Conservation (phyloP, 2,888 invertebrate genomes). For the Chesias legatella region DNA sequence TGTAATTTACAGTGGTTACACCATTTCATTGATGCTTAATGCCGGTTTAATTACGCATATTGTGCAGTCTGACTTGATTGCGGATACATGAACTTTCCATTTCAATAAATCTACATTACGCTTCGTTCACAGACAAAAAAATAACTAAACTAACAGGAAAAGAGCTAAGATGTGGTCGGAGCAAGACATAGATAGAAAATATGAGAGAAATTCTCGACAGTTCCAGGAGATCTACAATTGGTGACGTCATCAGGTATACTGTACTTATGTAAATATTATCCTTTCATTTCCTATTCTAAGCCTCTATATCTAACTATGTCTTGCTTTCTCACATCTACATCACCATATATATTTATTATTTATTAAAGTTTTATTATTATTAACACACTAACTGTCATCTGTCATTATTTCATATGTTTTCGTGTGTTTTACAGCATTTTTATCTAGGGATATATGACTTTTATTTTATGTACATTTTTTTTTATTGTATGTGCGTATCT, state of each 20-base stretch:
- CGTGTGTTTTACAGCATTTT: not conserved
- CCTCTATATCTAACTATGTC: conserved; percentile 75
- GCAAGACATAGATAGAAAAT: conserved; percentile 73
- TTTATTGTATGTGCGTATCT: too few relatives aligned
- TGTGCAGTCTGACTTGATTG: too few relatives aligned
- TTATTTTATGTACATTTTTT: too few relatives aligned
- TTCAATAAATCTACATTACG: conserved; percentile 35
- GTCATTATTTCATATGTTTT: not conserved
- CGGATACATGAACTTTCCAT: too few relatives aligned
- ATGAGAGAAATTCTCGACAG: conserved; percentile 32
- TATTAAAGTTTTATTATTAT: conserved; percentile 20
- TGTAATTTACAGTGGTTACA: too few relatives aligned
- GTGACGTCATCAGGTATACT: conserved; percentile 57
- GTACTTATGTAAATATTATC: conserved; percentile 37
- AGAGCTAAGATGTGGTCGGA: conserved; percentile 77
- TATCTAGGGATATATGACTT: too few relatives aligned
- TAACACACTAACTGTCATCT: conserved; percentile 23
- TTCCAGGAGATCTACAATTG: conserved; percentile 35
- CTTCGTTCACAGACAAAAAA: conserved; percentile 43
- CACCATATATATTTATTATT: conserved; percentile 19
- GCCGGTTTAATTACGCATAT: too few relatives aligned
- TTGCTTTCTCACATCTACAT: conserved; percentile 70
- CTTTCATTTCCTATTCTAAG: conserved; percentile 40
- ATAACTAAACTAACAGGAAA: conserved; percentile 57
- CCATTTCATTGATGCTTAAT: too few relatives aligned